Evolutionary conservation across 1,140 invertebrate genomes (phyloP).

Genomic region (Temnothorax nylanderi): DNA sequence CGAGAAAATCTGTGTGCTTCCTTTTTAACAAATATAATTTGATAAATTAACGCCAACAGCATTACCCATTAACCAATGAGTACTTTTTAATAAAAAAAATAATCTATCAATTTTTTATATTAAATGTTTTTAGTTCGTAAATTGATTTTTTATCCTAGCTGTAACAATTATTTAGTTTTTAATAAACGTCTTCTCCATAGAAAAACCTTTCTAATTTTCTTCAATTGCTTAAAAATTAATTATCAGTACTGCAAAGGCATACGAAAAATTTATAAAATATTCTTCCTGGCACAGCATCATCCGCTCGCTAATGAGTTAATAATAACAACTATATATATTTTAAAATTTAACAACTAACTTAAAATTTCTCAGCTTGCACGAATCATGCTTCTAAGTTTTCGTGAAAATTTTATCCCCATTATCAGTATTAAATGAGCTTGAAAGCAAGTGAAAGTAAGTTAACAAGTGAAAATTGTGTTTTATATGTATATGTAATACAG

Average conservation of each 20-base stretch:
- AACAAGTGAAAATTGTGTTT: not conserved
- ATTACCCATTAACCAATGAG: not conserved
- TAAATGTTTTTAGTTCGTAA: not conserved
- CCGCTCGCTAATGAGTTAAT: not conserved
- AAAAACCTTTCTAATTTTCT: not conserved
- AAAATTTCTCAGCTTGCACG: not conserved
- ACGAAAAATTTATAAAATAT: not conserved
- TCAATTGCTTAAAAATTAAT: not conserved
- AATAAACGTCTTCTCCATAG: not conserved
- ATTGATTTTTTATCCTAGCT: not conserved
- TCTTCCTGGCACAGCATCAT: not conserved
- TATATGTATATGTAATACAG: not conserved
- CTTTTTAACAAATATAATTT: not conserved
- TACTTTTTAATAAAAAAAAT: not conserved
- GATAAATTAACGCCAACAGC: not conserved
- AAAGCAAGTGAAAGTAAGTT: not conserved
- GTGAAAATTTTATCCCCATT: constrained; percentile 17
- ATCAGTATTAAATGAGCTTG: not conserved
- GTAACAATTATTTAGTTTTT: not conserved
- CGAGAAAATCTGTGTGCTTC: constrained; percentile 21
- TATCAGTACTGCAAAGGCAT: not conserved
- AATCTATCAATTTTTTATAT: not conserved
- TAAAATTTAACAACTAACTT: not conserved
- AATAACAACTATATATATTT: not conserved
- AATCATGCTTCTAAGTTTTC: not conserved